Percentiles rank a stretch among this genome's conserved stretches.
Conservation (phyloP, 2,888 invertebrate genomes). For the Phyllotreta cruciferae region DNA sequence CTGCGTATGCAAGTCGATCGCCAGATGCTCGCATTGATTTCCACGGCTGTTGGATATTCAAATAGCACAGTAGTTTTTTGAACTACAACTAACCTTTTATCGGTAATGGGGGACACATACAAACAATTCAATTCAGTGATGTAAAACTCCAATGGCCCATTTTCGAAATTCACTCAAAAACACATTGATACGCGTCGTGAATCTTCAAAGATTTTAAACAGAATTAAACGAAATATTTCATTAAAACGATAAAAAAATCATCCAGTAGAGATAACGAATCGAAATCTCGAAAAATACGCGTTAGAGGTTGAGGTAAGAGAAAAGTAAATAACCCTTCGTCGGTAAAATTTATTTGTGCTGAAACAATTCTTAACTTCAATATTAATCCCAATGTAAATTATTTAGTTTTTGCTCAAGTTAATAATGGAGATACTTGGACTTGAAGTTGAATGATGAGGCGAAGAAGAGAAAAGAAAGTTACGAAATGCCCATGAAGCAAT, state of each 20-base stretch:
- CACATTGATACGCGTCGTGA: too few species aligned
- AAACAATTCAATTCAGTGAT: too few species aligned
- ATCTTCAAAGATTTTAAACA: too few species aligned
- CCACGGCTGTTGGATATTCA: constrained; percentile 4
- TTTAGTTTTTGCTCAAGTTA: constrained; percentile 34
- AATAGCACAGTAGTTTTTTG: background rate
- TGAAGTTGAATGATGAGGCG: constrained; percentile 42
- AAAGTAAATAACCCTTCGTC: constrained; percentile 6
- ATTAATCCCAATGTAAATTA: constrained; percentile 39
- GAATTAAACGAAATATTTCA: too few species aligned
- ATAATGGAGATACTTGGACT: constrained; percentile 32
- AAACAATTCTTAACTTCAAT: constrained; percentile 34
- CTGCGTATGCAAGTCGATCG: constrained; percentile 17
- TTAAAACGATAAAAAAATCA: too few species aligned
- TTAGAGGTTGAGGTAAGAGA: background rate
- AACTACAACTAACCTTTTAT: too few species aligned
- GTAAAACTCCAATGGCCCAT: too few species aligned
- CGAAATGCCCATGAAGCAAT: constrained; percentile 58
- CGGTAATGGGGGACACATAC: too few species aligned
- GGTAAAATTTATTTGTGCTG: constrained; percentile 18
- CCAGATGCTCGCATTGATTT: constrained; percentile 17
- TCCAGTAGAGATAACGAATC: too few species aligned
- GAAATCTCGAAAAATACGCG: too few species aligned
- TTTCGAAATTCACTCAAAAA: too few species aligned
- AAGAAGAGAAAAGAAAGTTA: constrained; percentile 47